Conservation (phyloP, 35 echinoderm and acorn worm genomes). For the Apostichopus californicus region DNA sequence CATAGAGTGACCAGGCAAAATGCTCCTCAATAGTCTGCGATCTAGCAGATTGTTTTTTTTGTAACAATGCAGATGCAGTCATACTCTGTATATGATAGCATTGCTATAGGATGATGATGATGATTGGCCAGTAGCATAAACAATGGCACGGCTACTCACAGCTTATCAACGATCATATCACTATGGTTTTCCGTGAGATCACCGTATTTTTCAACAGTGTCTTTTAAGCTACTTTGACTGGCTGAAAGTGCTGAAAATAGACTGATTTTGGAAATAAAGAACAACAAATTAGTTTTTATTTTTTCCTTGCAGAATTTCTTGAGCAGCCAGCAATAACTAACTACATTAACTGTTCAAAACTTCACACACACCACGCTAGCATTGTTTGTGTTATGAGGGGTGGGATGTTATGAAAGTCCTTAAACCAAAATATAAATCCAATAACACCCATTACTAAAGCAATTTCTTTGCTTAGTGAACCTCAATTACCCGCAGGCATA, state of each 20-base stretch:
- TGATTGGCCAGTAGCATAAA: constrained; percentile 8
- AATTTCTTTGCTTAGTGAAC: too few species aligned
- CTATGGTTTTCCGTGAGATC: constrained; percentile 87
- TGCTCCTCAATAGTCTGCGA: too few species aligned
- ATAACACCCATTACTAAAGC: too few species aligned
- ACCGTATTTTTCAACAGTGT: constrained; percentile 97
- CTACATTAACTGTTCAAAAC: too few species aligned
- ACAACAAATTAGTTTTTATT: neutral
- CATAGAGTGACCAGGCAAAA: too few species aligned
- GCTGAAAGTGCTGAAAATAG: constrained; percentile 86
- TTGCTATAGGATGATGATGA: neutral
- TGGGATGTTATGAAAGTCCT: too few species aligned
- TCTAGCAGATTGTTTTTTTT: too few species aligned
- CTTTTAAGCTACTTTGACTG: constrained; percentile 87
- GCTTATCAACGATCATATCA: constrained; percentile 88
- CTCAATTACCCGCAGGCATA: too few species aligned
- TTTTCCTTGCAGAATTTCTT: neutral
- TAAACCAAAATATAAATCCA: too few species aligned
- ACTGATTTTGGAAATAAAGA: constrained; percentile 62
- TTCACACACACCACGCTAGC: too few species aligned
- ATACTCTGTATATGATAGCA: neutral
- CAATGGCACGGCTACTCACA: constrained; percentile 81
- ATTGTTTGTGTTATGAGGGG: too few species aligned
- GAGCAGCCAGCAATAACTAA: too few species aligned
- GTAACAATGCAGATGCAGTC: constrained; percentile 1